A percentile compares a stretch with the other conserved stretches of the same genome.
phyloP scores from a whole-genome alignment of 2,797 vertebrate genomes.

The Chaenodraco wilsoni region DNA sequence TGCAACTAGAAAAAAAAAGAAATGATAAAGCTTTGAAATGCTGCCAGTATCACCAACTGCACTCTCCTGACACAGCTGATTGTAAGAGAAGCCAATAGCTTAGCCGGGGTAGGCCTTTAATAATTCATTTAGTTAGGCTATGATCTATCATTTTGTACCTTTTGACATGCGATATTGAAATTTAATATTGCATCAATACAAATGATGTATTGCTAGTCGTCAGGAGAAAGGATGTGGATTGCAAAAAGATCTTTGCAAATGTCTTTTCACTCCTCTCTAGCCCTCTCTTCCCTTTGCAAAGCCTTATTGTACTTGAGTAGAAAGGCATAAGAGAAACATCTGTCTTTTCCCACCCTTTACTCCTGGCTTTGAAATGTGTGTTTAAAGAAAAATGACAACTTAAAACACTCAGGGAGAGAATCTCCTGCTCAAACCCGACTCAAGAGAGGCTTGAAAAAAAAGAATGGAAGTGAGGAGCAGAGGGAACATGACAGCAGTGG shows the following conservation, averaged over 20 bases:
- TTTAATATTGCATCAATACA: slow-evolving; percentile 90
- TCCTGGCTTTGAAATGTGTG: slow-evolving; percentile 82
- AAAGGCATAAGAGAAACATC: slow-evolving; percentile 78
- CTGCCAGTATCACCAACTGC: slow-evolving; percentile 84
- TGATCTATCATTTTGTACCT: slow-evolving; percentile 91
- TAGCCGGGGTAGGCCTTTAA: slow-evolving; percentile 84
- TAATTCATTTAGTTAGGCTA: slow-evolving; percentile 89
- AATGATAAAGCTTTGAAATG: slow-evolving; percentile 83
- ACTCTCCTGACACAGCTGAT: slow-evolving; percentile 85
- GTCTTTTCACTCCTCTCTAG: slow-evolving; percentile 58
- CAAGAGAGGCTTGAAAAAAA: slow-evolving; percentile 50
- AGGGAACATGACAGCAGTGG: slow-evolving; percentile 78
- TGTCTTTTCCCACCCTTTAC: slow-evolving; percentile 36
- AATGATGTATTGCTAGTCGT: slow-evolving; percentile 86
- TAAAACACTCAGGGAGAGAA: slow-evolving; percentile 76
- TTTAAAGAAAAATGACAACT: slow-evolving; percentile 82
- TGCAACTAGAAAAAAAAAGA: slow-evolving; percentile 65
- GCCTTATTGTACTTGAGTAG: slow-evolving; percentile 78
- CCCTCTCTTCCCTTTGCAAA: slow-evolving; percentile 63
- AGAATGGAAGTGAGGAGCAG: slow-evolving; percentile 43
- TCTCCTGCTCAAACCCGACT: slow-evolving; percentile 67
- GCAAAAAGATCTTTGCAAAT: slow-evolving; percentile 80
- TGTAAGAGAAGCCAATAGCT: slow-evolving; percentile 84
- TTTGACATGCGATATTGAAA: slow-evolving; percentile 91
- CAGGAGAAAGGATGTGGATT: slow-evolving; percentile 79